Evolutionary conservation across 2,113 vertebrate genomes (phyloP).

Genomic region (Phyllostomus hastatus): DNA sequence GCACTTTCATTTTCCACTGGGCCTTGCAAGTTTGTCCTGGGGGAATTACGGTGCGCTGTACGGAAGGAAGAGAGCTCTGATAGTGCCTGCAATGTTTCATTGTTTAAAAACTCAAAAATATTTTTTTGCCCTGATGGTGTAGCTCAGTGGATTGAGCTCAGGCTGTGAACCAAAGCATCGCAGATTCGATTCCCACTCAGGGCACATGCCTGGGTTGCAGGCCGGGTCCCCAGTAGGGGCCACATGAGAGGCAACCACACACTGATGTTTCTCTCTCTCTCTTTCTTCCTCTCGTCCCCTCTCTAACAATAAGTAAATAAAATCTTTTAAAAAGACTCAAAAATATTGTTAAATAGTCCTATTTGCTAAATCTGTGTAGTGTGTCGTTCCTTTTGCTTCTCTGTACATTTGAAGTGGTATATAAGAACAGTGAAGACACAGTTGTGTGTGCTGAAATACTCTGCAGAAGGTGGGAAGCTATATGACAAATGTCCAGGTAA

Average conservation of each 20-base stretch:
- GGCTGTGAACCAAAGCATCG: too few relatives aligned
- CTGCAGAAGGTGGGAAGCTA: background rate
- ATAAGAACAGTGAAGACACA: background rate
- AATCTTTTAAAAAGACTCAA: background rate
- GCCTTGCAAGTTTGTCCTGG: background rate
- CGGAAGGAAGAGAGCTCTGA: background rate
- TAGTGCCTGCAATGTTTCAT: background rate
- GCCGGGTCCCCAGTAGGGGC: too few relatives aligned
- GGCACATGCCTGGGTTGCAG: too few relatives aligned
- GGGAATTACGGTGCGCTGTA: background rate
- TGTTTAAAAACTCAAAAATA: background rate
- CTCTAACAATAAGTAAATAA: too few relatives aligned
- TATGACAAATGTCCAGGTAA: background rate
- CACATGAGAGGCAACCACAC: too few relatives aligned
- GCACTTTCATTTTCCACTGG: background rate
- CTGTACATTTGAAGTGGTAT: background rate
- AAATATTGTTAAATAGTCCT: background rate
- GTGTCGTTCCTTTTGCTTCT: background rate
- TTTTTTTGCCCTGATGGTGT: background rate
- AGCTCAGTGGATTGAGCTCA: too few relatives aligned
- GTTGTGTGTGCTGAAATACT: background rate
- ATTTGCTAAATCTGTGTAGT: background rate
- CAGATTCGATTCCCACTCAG: too few relatives aligned
- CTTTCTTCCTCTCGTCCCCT: too few relatives aligned
- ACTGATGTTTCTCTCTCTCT: too few relatives aligned